Evolutionary conservation across 2,113 vertebrate genomes (phyloP).

Genomic region (Setophaga petechia): DNA sequence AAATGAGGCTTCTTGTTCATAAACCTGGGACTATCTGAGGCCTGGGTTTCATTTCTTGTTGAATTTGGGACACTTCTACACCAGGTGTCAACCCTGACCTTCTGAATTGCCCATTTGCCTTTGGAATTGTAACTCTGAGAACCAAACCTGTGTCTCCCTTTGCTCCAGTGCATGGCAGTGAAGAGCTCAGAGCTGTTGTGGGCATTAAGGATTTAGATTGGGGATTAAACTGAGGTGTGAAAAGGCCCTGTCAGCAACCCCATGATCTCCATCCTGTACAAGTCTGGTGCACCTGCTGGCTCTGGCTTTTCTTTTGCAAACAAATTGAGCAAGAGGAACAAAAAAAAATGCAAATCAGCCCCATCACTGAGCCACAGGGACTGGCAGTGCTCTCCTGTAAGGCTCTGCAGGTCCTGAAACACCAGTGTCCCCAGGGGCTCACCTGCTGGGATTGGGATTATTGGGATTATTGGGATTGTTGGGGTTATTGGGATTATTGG

Average conservation of each 20-base stretch:
- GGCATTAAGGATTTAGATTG: not conserved
- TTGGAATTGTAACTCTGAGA: not conserved
- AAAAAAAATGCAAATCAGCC: not conserved
- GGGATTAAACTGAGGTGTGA: not conserved
- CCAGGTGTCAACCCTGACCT: not conserved
- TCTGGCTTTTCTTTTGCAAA: not conserved
- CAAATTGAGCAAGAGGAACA: not conserved
- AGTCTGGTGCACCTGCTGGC: not conserved
- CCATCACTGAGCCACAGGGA: not conserved
- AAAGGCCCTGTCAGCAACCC: not conserved
- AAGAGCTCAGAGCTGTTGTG: rapidly evolving
- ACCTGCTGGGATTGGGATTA: not conserved
- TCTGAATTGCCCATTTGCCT: not conserved
- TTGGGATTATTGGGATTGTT: not conserved
- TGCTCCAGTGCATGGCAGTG: not conserved
- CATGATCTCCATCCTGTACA: rapidly evolving
- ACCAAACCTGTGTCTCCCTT: rapidly evolving
- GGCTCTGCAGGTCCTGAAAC: not conserved
- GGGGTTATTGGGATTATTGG: not conserved
- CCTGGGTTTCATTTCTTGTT: not conserved
- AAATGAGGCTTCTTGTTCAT: not conserved
- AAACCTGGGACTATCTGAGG: not conserved
- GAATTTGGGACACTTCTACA: not conserved
- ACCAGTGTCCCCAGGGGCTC: not conserved
- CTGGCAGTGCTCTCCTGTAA: not conserved